Base-by-base conservation (phyloP, 2,888 invertebrate genomes). In the Lasioglossum marginatum region DNA sequence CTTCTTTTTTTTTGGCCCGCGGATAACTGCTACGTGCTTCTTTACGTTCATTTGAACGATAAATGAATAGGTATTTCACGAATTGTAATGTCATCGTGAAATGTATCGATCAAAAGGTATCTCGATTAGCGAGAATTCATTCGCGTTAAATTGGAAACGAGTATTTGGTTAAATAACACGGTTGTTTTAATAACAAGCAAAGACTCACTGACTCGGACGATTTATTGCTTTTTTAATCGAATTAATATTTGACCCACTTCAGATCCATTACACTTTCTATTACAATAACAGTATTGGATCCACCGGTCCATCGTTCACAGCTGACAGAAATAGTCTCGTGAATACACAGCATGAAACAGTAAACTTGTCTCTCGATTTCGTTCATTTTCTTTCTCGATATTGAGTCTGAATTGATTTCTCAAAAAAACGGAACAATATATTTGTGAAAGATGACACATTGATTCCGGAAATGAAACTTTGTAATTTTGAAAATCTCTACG, bases 181-280 rank as follows among this genome's bases (percentile, higher is more conserved):
- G 16, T 31, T 14, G 27, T 1, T 23, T 48, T 45, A 37, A 57
- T 40, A 19, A 70, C 1, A 45, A n/a, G 16, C 4, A 37, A 60
- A 68, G 43, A 70, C 37, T 70, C 10, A 48, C 60, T 52, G 70
- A 34, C 60, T 40, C 40, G 4, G n/a, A 16, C 27, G 16, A 45
- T 79, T 60, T 66, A 66, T 37, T n/a, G n/a, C 37, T 66, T 66
- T 45, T 57, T 71, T 16, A 45, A 57, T 74, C 16, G 34, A 76
- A 19, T 27, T 14, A 19, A 27, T 75, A 16, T 68, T 75, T 19
- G 63, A 71, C 27, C 34, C 34, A 12, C 8, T 4, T 72, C 6
- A 19, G 37, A 37, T 40, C 63, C n/a, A 73, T 82, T 37, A 63
- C 57, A 78, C 34, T 40, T 27, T 19, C 31, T 12, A 16, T 68